Percentiles rank a stretch among this genome's conserved stretches.
phyloP scores from a whole-genome alignment of 2,888 invertebrate species.

The Sinentomon sp. region DNA sequence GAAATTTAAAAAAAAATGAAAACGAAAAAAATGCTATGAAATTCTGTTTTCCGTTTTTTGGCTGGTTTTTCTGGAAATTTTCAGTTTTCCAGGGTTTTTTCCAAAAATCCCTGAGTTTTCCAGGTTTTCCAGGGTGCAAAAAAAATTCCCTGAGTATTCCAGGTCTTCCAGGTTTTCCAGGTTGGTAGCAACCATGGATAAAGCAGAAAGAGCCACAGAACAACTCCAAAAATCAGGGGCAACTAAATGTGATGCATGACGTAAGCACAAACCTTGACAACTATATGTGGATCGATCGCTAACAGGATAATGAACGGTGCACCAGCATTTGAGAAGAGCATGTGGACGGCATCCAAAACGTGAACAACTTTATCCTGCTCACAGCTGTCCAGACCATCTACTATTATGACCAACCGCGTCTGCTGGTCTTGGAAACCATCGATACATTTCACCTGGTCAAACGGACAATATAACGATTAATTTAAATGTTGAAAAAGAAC shows the following conservation, averaged over 20 bases:
- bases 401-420: constrained; percentile 75
- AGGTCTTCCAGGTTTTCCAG: too few relatives aligned
- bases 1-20: too few relatives aligned
- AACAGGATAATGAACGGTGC: constrained; percentile 85
- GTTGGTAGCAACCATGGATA: neutral
- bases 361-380: constrained; percentile 85
- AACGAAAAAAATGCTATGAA: too few relatives aligned
- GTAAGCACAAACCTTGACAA: constrained; percentile 45
- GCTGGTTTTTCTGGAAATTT: too few relatives aligned
- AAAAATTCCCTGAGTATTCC: too few relatives aligned
- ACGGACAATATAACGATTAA: constrained; percentile 2
- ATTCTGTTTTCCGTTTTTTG: too few relatives aligned
- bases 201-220: constrained; percentile 1
- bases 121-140: too few relatives aligned
- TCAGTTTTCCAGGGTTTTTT: too few relatives aligned
- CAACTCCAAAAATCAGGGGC: too few relatives aligned
- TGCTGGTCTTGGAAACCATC: constrained; percentile 83
- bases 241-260: neutral
- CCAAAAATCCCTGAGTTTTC: too few relatives aligned
- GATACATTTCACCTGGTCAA: constrained; percentile 44
- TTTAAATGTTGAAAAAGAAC: neutral
- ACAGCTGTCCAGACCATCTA: constrained; percentile 91
- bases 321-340: constrained; percentile 73
- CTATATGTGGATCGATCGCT: constrained; percentile 95
- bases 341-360: constrained; percentile 78